Conservation (phyloP, 2,888 invertebrate genomes). For the Microchrysa polita region DNA sequence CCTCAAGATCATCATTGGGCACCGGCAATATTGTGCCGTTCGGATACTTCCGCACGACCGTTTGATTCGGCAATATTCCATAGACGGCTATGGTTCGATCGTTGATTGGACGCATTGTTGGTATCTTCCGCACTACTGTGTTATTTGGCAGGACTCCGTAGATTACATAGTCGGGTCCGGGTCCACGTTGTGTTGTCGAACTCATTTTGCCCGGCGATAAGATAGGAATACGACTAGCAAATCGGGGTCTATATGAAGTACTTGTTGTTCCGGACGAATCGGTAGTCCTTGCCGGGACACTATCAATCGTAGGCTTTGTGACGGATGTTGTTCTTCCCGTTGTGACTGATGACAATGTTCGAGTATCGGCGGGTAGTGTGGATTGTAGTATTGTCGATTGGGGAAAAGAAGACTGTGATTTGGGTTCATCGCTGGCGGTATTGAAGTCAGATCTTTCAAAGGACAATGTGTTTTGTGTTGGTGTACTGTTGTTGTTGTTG, state of each 20-base stretch:
- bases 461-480: constrained; percentile 29
- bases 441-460: constrained; percentile 36
- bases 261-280: constrained; percentile 38
- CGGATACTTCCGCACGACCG: constrained; percentile 81
- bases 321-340: constrained; percentile 38
- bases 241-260: constrained; percentile 51
- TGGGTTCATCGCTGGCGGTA: background rate
- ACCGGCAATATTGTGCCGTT: constrained; percentile 83
- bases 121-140: constrained; percentile 79
- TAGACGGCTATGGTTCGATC: constrained; percentile 73
- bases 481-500: constrained; percentile 25
- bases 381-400: constrained; percentile 45
- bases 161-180: constrained; percentile 72
- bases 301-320: background rate
- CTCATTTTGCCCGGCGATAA: constrained; percentile 50
- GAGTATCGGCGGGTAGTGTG: constrained; percentile 25
- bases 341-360: constrained; percentile 39
- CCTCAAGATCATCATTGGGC: constrained; percentile 67
- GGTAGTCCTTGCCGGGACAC: constrained; percentile 41
- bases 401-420: constrained; percentile 34
- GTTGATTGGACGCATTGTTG: constrained; percentile 67
- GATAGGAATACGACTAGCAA: constrained; percentile 52
- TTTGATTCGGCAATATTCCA: constrained; percentile 81
- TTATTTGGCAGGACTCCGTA: constrained; percentile 82
- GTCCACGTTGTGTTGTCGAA: constrained; percentile 47